Evolutionary conservation across 2,888 invertebrate genomes (phyloP), one percentile per base, ranked within the genome.

Genomic region (Cataglyphis livida): DNA sequence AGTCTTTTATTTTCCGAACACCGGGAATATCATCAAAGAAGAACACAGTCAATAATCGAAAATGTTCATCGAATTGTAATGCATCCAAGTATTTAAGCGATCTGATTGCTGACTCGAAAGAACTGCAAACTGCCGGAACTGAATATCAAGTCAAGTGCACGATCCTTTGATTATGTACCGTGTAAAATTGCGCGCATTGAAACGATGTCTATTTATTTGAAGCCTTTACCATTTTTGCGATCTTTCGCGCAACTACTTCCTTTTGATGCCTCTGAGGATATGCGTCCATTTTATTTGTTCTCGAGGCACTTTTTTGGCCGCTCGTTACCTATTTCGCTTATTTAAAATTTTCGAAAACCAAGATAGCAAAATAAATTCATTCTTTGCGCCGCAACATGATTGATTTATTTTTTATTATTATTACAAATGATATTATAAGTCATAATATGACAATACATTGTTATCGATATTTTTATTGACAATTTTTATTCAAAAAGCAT

Each of bases 161-260:
- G n/a, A 62, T 15, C 44, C 48, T 74, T 62, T 74, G 74, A 74
- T 61, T 48, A 15, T 25, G 10, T 28, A 28, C 28, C n/a, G 41
- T 73, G 15, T 48, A 74, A 35, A 74, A 74, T 62, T 48, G 74
- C 38, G 15, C 7, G 25, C n/a, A 6, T 21, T 28, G 15, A 28
- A 73, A 44, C n/a, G 15, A 18, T 51, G 35, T 64, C 32, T 75
- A 75, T 75, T 75, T 64, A 75, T 35, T 35, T 10, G 32, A 15
- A 3, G 1, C 48, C 3, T 74, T 74, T 74, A 74, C 15, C 32
- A 35, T 64, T 64, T 62, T 35, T 18, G 21, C 35, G 6, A 75
- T 64, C 12, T 48, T 74, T 62, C 62, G 7, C 5, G 25, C 62
- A 64, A 64, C 21, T 35, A 21, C 35, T 62, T 48, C 6, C 18